phyloP scores from a whole-genome alignment of 2,113 vertebrate genomes.

The Brachypteracias leptosomus region DNA sequence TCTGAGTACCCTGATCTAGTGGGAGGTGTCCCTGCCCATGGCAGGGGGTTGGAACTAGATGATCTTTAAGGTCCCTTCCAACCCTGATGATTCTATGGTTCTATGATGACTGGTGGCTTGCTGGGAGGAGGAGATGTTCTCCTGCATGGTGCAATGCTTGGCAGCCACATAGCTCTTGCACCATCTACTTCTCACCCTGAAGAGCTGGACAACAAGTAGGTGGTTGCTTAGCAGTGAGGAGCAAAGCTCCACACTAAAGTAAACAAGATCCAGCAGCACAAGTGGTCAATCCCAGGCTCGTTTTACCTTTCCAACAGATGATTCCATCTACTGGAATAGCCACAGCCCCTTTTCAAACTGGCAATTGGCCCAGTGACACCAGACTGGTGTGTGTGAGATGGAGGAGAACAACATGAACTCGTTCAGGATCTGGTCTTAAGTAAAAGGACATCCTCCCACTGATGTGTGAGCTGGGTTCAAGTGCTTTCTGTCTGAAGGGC shows the following conservation, averaged over 20 bases:
- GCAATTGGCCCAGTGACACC: neutral
- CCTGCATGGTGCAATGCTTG: rapidly evolving
- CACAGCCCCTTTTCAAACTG: neutral
- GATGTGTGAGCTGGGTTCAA: neutral
- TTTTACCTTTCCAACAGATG: neutral
- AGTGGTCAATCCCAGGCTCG: rapidly evolving
- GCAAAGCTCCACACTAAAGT: neutral
- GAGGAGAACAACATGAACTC: rapidly evolving
- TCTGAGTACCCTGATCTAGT: too few species aligned
- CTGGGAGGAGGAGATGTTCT: neutral
- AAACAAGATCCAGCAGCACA: neutral
- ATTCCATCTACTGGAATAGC: neutral
- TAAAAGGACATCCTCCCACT: neutral
- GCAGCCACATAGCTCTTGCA: neutral
- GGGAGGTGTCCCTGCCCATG: too few species aligned
- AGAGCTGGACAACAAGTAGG: neutral
- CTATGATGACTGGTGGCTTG: neutral
- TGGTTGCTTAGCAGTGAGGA: neutral
- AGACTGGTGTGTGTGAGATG: rapidly evolving
- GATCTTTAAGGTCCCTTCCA: too few species aligned
- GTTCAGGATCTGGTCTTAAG: neutral
- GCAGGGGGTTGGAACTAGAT: too few species aligned
- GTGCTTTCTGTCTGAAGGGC: neutral
- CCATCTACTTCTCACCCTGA: neutral
- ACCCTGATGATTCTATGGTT: too few species aligned